Evolutionary conservation across 2,797 vertebrate species (phyloP).

Genomic region (Pachyuromys duprasi): DNA sequence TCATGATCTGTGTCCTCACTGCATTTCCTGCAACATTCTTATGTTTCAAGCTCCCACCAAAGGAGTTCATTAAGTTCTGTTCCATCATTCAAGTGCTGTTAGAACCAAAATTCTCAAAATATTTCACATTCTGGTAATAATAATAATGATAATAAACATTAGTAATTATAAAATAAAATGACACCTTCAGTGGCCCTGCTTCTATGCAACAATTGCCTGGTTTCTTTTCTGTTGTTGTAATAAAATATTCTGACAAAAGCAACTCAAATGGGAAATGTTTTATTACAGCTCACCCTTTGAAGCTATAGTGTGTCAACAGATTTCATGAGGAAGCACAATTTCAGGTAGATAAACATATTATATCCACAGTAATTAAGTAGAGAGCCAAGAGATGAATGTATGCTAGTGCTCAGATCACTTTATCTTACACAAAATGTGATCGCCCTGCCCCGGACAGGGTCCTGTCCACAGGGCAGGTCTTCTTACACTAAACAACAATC

Average conservation of each 20-base stretch:
- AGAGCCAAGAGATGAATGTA: not conserved
- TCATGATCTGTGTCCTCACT: not conserved
- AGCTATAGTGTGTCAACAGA: not conserved
- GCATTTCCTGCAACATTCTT: not conserved
- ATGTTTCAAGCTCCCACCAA: not conserved
- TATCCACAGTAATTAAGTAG: not conserved
- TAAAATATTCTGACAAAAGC: not conserved
- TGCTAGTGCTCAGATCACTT: not conserved
- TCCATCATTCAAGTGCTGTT: not conserved
- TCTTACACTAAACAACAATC: not conserved
- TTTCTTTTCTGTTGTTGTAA: not conserved
- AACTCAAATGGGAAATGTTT: not conserved
- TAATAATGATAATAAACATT: not conserved
- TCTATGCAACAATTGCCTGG: not conserved
- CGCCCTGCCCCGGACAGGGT: not conserved
- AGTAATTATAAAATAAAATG: not conserved
- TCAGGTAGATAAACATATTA: too few relatives aligned
- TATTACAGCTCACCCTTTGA: not conserved
- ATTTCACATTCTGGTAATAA: not conserved
- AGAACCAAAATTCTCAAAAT: not conserved
- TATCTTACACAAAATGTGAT: too few relatives aligned
- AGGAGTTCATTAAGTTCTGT: not conserved
- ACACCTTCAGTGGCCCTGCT: not conserved
- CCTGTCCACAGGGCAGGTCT: not conserved
- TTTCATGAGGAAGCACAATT: not conserved